Base-by-base conservation (phyloP, 2,797 vertebrate species). In the Eulemur coronatus region DNA sequence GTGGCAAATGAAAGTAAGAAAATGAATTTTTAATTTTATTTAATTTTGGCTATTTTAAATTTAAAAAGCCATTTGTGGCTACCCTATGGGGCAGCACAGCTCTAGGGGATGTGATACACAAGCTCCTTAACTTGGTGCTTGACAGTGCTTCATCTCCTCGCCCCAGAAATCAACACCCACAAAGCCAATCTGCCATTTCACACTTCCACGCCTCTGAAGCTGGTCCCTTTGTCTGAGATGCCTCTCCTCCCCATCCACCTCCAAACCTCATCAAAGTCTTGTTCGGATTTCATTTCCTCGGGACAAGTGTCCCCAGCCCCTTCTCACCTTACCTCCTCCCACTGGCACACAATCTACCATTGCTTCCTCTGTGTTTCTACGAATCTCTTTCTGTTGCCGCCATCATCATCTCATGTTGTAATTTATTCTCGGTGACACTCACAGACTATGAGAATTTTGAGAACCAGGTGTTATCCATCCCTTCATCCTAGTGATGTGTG, bases 21-120 rank as follows among this genome's bases (percentile, higher is more conserved):
- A 80, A 52, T 59, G 15, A 46, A 86, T 50, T 59, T 30, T 81
- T 75, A 30, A 88, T 63, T 63, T 46, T 70, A 41, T 26, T 81
- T 79, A 30, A 84, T 69, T 63, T 46, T 70, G 46, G 43, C n/a
- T 50, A 75, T 57, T 87, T 84, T 90, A 38, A 33, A 43, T 55
- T 57, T 63, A 78, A 78, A 67, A 1, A 82, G 61, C 57, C 48
- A 43, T n/a, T 17, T 26, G 61, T 5, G 55, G 80, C 41, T 55
- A 10, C 20, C n/a, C 41, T 9, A 4, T 0, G 5, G 24, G 22
- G 52, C 33, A 12, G 50, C 14, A 28, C 0, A 6, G 59, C 38
- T 57, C 7, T 26, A 18, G 6, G 26, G 15, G 55, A 38, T 48
- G 22, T 50, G 33, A 55, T 8, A 12, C 3, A 35, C 46, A 13